Percentiles rank a stretch among this genome's conserved stretches.
These are phyloP conservation scores for Notothenia rossii DNA, from an alignment of 2,113 vertebrate species.

Conservation along the genomic window DNA sequence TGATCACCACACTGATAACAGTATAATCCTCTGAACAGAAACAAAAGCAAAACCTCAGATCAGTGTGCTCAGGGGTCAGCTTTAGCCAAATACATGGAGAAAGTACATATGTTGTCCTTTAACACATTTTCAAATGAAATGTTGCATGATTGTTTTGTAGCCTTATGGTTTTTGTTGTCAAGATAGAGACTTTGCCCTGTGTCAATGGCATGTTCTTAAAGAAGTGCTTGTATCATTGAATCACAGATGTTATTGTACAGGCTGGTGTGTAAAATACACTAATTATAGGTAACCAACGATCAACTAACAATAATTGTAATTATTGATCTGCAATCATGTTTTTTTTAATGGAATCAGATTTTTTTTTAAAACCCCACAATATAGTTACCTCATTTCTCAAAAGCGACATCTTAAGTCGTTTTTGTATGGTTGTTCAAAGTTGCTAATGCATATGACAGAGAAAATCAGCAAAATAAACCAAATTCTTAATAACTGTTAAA, in stretches of 20 bases:
- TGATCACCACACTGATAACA: constrained; percentile 20
- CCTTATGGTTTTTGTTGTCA: not conserved
- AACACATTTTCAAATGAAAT: not conserved
- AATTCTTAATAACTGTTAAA: not conserved
- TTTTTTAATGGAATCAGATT: not conserved
- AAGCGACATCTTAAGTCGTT: not conserved
- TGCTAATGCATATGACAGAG: not conserved
- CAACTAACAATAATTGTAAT: not conserved
- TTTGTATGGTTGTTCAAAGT: not conserved
- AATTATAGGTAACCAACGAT: not conserved
- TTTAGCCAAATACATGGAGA: not conserved
- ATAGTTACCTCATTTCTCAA: not conserved
- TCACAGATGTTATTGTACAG: not conserved
- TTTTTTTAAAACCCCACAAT: not conserved
- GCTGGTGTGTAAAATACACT: not conserved
- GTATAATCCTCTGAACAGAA: constrained; percentile 20
- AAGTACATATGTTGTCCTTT: not conserved
- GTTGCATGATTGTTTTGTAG: not conserved
- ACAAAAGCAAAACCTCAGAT: constrained; percentile 19
- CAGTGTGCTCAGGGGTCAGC: constrained; percentile 4
- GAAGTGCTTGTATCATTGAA: not conserved
- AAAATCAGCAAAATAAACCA: not conserved
- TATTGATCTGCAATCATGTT: not conserved
- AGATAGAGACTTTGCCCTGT: not conserved
- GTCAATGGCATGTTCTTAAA: not conserved